A percentile compares a stretch with the other conserved stretches of the same genome.
These are phyloP conservation scores for Ernsta delagoae DNA, from an alignment of 2,888 invertebrate species.

Conservation along the genomic window DNA sequence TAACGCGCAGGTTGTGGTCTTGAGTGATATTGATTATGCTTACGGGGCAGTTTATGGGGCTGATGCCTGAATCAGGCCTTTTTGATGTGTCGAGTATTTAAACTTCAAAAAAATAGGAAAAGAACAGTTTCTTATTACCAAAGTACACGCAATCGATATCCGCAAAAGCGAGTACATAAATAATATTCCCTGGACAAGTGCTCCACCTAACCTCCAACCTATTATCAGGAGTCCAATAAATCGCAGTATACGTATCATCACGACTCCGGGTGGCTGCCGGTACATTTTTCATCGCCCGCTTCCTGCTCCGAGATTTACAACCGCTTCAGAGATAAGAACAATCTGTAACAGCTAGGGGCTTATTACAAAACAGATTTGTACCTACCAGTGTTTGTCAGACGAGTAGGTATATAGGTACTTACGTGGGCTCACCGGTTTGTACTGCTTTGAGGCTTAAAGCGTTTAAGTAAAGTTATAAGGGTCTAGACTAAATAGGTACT, in stretches of 20 bases:
- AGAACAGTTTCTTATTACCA: not conserved
- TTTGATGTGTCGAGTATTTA: too few relatives aligned
- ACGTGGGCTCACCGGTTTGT: not conserved
- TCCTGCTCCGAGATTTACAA: slow-evolving; percentile 63
- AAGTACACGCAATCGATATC: not conserved
- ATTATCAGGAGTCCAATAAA: slow-evolving; percentile 46
- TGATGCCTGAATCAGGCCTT: too few relatives aligned
- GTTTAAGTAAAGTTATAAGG: not conserved
- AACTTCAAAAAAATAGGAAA: too few relatives aligned
- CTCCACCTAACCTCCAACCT: slow-evolving; percentile 44
- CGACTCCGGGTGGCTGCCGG: slow-evolving; percentile 47
- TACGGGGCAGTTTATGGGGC: too few relatives aligned
- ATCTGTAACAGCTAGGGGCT: slow-evolving; percentile 32
- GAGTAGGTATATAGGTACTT: not conserved
- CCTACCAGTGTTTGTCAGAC: slow-evolving; percentile 12
- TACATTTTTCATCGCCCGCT: slow-evolving; percentile 63
- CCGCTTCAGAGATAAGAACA: slow-evolving; percentile 50
- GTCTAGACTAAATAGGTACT: too few relatives aligned
- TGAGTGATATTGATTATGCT: too few relatives aligned
- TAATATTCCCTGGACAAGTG: slow-evolving; percentile 1
- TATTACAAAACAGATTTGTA: slow-evolving; percentile 35
- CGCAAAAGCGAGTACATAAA: slow-evolving; percentile 9
- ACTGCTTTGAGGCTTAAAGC: not conserved
- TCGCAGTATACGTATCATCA: slow-evolving; percentile 55
- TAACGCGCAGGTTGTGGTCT: too few relatives aligned